These are phyloP conservation scores for Chlamydotis undulata DNA, from an alignment of 2,113 vertebrate genomes.

Conservation along the genomic window DNA sequence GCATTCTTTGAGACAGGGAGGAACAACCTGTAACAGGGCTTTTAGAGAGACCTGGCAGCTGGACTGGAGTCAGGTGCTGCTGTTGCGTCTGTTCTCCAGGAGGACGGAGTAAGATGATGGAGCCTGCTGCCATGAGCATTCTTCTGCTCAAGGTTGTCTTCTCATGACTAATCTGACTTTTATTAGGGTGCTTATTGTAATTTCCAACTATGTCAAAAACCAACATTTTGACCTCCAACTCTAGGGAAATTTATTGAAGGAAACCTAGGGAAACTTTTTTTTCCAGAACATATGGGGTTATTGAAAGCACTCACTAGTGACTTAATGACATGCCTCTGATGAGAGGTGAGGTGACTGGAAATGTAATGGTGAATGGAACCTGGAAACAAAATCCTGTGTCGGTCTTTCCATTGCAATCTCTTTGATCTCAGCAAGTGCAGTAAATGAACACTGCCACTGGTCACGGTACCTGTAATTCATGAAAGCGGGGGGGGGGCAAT, in stretches of 20 bases:
- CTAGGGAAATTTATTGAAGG: not conserved
- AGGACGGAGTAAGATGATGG: not conserved
- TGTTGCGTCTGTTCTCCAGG: not conserved
- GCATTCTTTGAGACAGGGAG: not conserved
- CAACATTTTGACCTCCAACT: not conserved
- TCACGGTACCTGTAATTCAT: not conserved
- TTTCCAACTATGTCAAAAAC: not conserved
- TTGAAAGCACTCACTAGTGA: not conserved
- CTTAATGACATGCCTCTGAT: not conserved
- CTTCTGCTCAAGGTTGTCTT: not conserved
- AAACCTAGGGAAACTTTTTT: not conserved
- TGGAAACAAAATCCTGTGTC: not conserved
- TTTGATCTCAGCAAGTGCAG: not conserved
- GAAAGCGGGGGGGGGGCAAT: not conserved
- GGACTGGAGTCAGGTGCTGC: not conserved
- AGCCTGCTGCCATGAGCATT: not conserved
- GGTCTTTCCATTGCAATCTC: not conserved
- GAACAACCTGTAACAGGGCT: rapidly evolving
- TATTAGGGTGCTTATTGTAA: not conserved
- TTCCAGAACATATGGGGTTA: not conserved
- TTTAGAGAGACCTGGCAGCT: rapidly evolving
- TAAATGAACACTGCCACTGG: not conserved
- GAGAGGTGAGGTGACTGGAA: not conserved
- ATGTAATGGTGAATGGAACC: not conserved
- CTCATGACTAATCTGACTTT: not conserved